phyloP scores from a whole-genome alignment of 53 echinoderm and acorn worm species.

The Patiria pectinifera region DNA sequence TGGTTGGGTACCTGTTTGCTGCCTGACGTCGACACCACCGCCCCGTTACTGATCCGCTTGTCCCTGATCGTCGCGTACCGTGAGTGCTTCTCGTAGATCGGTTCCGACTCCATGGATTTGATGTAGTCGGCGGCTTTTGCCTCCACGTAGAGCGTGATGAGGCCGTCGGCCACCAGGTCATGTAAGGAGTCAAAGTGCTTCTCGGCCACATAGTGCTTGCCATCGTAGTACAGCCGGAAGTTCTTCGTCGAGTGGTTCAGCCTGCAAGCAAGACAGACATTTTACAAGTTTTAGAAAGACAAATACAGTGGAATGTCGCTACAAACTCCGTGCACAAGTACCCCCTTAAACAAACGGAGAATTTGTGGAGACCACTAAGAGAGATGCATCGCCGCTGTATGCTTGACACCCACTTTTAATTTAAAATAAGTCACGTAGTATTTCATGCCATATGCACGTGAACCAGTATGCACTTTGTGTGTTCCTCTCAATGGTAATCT shows the following conservation, averaged over 20 bases:
- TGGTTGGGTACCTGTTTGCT: background rate
- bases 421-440: too few relatives aligned
- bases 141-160: slow-evolving; percentile 96
- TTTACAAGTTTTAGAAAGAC: background rate
- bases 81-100: slow-evolving; percentile 96
- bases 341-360: too few relatives aligned
- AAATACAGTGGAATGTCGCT: too few relatives aligned
- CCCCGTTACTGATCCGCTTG: slow-evolving; percentile 70
- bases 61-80: slow-evolving; percentile 81
- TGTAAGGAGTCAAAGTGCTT: slow-evolving; percentile 93
- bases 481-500: too few relatives aligned
- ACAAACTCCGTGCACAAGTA: too few relatives aligned
- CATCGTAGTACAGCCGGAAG: slow-evolving; percentile 92
- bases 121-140: slow-evolving; percentile 97
- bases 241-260: slow-evolving; percentile 79
- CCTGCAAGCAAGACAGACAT: slow-evolving; percentile 21
- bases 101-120: slow-evolving; percentile 88
- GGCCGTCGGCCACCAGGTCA: slow-evolving; percentile 92
- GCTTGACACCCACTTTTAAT: too few relatives aligned
- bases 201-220: slow-evolving; percentile 96
- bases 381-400: too few relatives aligned
- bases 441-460: too few relatives aligned
- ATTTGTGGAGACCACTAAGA: too few relatives aligned
- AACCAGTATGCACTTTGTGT: too few relatives aligned
- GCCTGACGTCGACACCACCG: background rate